Percentiles rank a stretch among this genome's conserved stretches.
phyloP scores from a whole-genome alignment of 2,888 invertebrate species.

The Bhutanitis thaidina region DNA sequence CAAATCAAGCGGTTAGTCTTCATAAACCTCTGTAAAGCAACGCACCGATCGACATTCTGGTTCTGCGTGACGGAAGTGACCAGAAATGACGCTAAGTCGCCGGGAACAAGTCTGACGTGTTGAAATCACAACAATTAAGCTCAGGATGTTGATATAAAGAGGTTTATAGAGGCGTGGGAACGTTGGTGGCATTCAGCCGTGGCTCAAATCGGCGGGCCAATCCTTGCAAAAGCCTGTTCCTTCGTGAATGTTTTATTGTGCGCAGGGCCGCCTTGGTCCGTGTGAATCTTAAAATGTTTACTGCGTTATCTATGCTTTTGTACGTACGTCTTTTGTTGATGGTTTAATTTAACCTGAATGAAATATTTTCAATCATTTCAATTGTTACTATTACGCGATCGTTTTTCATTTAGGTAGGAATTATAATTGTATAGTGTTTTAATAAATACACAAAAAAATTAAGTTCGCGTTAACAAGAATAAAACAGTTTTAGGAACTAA shows the following conservation, averaged over 20 bases:
- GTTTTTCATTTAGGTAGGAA: too few species aligned
- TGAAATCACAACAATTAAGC: constrained; percentile 38
- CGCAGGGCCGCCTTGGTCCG: constrained; percentile 4
- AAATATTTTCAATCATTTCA: too few species aligned
- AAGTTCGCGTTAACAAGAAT: too few species aligned
- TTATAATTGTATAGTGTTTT: too few species aligned
- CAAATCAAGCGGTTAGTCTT: not conserved
- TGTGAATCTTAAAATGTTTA: constrained; percentile 13
- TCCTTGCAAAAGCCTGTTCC: constrained; percentile 33
- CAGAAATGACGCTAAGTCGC: constrained; percentile 11
- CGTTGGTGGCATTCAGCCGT: constrained; percentile 17
- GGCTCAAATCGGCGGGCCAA: constrained; percentile 29
- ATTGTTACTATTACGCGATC: too few species aligned
- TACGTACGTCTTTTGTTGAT: too few species aligned
- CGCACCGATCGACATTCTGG: constrained; percentile 6
- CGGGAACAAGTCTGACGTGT: constrained; percentile 23
- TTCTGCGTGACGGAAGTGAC: constrained; percentile 13
- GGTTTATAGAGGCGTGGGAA: constrained; percentile 36
- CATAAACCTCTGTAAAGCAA: not conserved
- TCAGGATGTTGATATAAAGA: constrained; percentile 40
- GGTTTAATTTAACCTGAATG: too few species aligned
- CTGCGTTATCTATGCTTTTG: not conserved
- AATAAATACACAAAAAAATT: too few species aligned
- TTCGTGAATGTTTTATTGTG: constrained; percentile 16
- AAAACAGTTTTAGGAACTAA: too few species aligned